A percentile compares a stretch with the other conserved stretches of the same genome.
phyloP scores from a whole-genome alignment of 2,797 vertebrate species.

The Parauchenoglanis ngamensis region DNA sequence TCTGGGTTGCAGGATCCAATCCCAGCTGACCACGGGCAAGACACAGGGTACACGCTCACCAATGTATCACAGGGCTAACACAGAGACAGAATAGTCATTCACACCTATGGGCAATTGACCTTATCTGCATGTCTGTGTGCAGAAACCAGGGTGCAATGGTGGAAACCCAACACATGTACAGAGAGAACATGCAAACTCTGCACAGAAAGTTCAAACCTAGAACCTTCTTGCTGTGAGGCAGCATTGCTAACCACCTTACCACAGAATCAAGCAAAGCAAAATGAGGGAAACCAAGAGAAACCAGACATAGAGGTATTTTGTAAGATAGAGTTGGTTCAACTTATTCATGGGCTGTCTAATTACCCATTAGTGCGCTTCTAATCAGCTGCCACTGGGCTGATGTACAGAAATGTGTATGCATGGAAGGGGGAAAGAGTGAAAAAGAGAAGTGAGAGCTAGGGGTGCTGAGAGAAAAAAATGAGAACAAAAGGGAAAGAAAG shows the following conservation, averaged over 20 bases:
- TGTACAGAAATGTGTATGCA: conserved; percentile 53
- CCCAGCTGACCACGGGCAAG: too few relatives aligned
- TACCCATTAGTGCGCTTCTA: conserved; percentile 48
- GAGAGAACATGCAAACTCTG: too few relatives aligned
- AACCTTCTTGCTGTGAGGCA: too few relatives aligned
- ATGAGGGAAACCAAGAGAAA: background rate
- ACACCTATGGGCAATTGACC: too few relatives aligned
- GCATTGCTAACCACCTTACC: background rate
- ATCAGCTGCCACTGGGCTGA: conserved; percentile 49
- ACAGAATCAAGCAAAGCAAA: conserved; percentile 7
- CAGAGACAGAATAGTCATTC: too few relatives aligned
- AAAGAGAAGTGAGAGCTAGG: conserved; percentile 56
- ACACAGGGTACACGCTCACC: too few relatives aligned
- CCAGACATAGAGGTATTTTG: conserved; percentile 5
- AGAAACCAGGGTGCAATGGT: too few relatives aligned
- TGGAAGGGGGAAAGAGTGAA: conserved; percentile 22
- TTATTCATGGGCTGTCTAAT: conserved; percentile 46
- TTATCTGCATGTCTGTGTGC: too few relatives aligned
- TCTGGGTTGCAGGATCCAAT: too few relatives aligned
- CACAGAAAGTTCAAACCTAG: too few relatives aligned
- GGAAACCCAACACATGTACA: too few relatives aligned
- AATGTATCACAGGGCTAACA: too few relatives aligned
- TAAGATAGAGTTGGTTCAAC: conserved; percentile 31
- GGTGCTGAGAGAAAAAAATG: conserved; percentile 46
- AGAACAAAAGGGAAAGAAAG: conserved; percentile 56